Conservation (phyloP, 2,888 invertebrate genomes). For the Epsilonema sp. region DNA sequence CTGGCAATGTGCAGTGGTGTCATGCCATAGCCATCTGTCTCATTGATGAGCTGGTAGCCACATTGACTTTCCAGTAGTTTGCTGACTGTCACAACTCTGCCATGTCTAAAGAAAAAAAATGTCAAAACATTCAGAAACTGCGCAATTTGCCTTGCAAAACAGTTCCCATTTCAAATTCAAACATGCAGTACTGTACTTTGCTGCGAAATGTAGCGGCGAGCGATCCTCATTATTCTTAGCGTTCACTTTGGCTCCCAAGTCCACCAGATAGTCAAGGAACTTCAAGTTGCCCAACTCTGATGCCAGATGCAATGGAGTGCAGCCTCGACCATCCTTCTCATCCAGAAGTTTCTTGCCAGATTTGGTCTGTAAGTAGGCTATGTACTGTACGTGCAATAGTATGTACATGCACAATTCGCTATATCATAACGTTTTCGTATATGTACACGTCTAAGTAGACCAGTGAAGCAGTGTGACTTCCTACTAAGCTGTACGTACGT, state of each 20-base stretch:
- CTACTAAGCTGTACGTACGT: too few relatives aligned
- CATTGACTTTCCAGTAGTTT: conserved; percentile 61
- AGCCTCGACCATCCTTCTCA: conserved; percentile 53
- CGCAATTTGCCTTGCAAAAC: conserved; percentile 2
- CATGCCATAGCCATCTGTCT: conserved; percentile 62
- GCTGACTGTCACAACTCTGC: conserved; percentile 59
- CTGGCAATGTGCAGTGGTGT: conserved; percentile 69
- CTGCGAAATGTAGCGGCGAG: conserved; percentile 68
- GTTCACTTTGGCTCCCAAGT: conserved; percentile 58
- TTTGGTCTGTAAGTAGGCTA: too few relatives aligned
- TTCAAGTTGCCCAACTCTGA: conserved; percentile 60
- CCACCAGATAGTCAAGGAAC: conserved; percentile 50
- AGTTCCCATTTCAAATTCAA: background rate
- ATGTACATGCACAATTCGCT: too few relatives aligned
- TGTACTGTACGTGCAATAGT: too few relatives aligned
- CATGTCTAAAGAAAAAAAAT: conserved; percentile 39
- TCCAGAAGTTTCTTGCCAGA: conserved; percentile 34
- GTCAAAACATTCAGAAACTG: too few relatives aligned
- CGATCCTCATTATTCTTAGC: conserved; percentile 68
- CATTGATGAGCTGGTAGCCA: conserved; percentile 70
- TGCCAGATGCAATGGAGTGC: conserved; percentile 68
- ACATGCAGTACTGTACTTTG: conserved; percentile 40
- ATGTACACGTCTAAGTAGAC: too few relatives aligned
- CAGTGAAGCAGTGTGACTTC: too few relatives aligned
- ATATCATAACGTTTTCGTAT: too few relatives aligned